Evolutionary conservation across 2,797 vertebrate species (phyloP).

Genomic region (Melanogrammus aeglefinus): DNA sequence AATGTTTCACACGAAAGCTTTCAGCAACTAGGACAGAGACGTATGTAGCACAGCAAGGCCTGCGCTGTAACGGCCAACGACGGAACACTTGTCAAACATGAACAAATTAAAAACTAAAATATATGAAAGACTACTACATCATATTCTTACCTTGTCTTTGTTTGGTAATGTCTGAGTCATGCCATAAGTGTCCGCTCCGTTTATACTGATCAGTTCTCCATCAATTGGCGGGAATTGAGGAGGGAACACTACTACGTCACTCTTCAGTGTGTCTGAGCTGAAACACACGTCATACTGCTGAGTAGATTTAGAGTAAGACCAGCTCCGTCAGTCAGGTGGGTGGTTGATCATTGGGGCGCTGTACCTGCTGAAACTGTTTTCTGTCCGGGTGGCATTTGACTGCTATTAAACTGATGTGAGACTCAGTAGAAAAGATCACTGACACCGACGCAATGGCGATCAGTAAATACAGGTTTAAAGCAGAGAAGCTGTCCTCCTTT

Average conservation of each 20-base stretch:
- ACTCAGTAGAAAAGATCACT: constrained; percentile 64
- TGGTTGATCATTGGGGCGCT: constrained; percentile 64
- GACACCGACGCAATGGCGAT: constrained; percentile 67
- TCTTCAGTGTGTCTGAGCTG: constrained; percentile 63
- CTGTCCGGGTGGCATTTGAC: constrained; percentile 62
- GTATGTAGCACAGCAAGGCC: not conserved
- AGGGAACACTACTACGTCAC: constrained; percentile 63
- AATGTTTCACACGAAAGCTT: not conserved
- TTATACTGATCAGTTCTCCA: constrained; percentile 52
- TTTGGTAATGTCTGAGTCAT: constrained; percentile 8
- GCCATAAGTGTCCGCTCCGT: constrained; percentile 28
- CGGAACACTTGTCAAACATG: not conserved
- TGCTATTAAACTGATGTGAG: constrained; percentile 64
- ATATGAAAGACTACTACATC: not conserved
- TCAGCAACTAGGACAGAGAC: constrained; percentile 19
- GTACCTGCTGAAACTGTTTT: constrained; percentile 56
- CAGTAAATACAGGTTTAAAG: constrained; percentile 66
- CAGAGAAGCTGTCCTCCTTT: constrained; percentile 64
- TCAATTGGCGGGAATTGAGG: constrained; percentile 44
- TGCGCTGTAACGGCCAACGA: not conserved
- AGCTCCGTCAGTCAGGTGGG: constrained; percentile 65
- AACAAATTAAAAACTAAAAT: not conserved
- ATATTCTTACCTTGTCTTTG: constrained; percentile 1
- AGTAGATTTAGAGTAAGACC: constrained; percentile 61
- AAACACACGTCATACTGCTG: constrained; percentile 68